Base-by-base conservation (phyloP, 1,140 invertebrate genomes). In the Drosophila ironensis region DNA sequence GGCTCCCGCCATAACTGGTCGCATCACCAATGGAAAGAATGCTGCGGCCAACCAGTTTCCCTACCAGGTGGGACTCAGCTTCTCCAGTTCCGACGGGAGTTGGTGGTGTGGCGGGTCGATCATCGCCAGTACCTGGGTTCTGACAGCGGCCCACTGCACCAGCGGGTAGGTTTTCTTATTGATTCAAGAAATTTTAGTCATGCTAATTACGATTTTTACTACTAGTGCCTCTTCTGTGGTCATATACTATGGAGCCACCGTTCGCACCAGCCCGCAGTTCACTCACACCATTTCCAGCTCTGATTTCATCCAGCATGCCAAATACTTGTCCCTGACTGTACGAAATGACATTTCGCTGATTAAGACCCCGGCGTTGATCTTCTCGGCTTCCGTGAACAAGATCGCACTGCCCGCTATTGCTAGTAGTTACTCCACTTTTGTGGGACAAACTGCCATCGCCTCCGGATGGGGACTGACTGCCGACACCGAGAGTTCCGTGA, bases 71-170 rank as follows among this genome's bases (percentile, higher is more conserved):
- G 89, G 90, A 0, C 69, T 92, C 7, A 37, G 41, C 6, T 78
- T 92, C 64, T 73, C 87, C 16, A 30, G 28, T 11, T 14, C 40
- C 11, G 82, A 86, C 3, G 53, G 57, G 9, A 59, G 89, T 72
- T 66, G 75, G 72, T 91, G 90, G 76, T 94, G 94, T 77, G 93
- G 93, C 4, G 94, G 92, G 7, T 92, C 92, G 30, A 72, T 94
- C 40, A 91, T 94, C 16, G 88, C 86, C 59, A 71, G 78, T 37
- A 35, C 88, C 3, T 93, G 90, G 89, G 84, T 93, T 1, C 51
- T 94, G 28, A 92, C 92, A 2, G 92, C 93, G 4, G 93, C 92
- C n/a, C 93, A 94, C 71, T 94, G 93, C 71, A 69, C 63, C 25
- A 51, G 20, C 41, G 73, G 64, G 72, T 76, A 30, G 44, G 67